Base-by-base conservation (phyloP, 2,113 vertebrate species). In the Colistium nudipinnis region DNA sequence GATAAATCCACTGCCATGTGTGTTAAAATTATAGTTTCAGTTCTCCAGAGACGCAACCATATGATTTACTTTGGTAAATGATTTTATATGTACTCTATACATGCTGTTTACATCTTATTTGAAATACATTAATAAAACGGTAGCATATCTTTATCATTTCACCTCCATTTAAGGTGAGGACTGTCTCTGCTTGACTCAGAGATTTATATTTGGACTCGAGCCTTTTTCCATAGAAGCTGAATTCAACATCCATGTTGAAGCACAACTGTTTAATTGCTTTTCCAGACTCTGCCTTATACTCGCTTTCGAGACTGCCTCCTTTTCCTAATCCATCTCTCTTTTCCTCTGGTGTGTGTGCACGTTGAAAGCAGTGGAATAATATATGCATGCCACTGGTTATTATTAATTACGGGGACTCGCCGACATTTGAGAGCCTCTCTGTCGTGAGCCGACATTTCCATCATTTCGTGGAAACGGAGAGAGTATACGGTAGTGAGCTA, bases 181-280 rank as follows among this genome's bases (percentile, higher is more conserved):
- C 33, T 68, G 39, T 62, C 45, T 76, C 25, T 63, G 52, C 65
- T 69, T 67, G 47, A 78, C 62, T 72, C 62, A 48, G 28, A 83
- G 28, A 68, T 69, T 80, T 80, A 74, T 35, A 66, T 76, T 74
- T 83, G 79, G 68, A 80, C 49, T 69, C 7, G 2, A 62, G 53
- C 76, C 67, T 87, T 85, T 86, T 87, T 89, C 83, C 84, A 71
- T 76, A 68, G 38, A 78, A 76, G 75, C 80, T 44, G 63, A 76
- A 81, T 78, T 65, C 81, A 76, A 45, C 78, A 14, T 47, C 17
- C 45, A 47, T 47, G 45, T 47, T 12, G 45, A 84, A 66, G 83
- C 75, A 49, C 48, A 75, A 74, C 77, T 74, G 47, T 78, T 84
- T 90, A 90, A 91, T 90, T 85, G 74, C 74, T 91, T 92, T 91